These are phyloP conservation scores for Troides aeacus DNA, from an alignment of 2,888 invertebrate genomes.

Conservation along the genomic window DNA sequence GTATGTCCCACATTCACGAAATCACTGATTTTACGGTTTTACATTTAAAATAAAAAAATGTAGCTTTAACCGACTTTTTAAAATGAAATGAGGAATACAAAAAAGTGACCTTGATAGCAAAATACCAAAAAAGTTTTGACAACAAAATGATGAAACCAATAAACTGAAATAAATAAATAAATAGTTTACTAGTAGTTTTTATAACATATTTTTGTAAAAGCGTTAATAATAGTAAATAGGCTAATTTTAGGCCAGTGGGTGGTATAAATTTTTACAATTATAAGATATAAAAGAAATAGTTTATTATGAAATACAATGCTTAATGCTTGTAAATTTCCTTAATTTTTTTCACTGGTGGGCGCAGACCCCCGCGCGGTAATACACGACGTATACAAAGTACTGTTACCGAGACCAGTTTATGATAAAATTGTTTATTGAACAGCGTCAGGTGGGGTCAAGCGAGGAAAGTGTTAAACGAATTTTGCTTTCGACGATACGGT, in stretches of 20 bases:
- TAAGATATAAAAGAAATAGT: not conserved
- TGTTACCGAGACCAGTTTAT: conserved; percentile 73
- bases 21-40: not conserved
- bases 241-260: too few relatives aligned
- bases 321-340: not conserved
- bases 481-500: conserved; percentile 72
- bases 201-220: not conserved
- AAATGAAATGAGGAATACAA: conserved; percentile 32
- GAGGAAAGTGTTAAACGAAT: conserved; percentile 76
- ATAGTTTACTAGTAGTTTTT: conserved; percentile 24
- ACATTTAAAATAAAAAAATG: not conserved
- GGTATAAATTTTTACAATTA: not conserved
- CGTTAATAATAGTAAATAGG: too few relatives aligned
- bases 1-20: not conserved
- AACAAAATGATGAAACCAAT: conserved; percentile 29
- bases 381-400: conserved; percentile 46
- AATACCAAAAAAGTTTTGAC: conserved; percentile 25
- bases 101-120: conserved; percentile 56
- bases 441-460: conserved; percentile 58
- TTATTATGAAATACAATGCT: not conserved
- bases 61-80: conserved; percentile 21
- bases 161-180: conserved; percentile 12
- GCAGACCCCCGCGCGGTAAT: not conserved
- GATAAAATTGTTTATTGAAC: conserved; percentile 56
- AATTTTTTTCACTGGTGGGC: not conserved